phyloP scores from a whole-genome alignment of 2,113 vertebrate species.

The Cacatua alba region DNA sequence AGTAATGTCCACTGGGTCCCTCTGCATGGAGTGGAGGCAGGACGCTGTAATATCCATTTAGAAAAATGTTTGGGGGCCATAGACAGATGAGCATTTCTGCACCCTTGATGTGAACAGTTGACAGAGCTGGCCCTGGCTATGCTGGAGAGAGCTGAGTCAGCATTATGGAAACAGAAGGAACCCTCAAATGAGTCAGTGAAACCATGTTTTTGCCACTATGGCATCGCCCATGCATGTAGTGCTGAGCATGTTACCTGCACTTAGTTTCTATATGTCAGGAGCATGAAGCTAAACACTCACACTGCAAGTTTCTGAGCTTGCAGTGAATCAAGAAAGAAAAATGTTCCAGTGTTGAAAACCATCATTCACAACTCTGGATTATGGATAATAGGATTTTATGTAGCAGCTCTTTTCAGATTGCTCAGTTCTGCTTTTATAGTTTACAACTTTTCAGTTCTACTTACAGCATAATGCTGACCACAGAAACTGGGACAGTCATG shows the following conservation, averaged over 20 bases:
- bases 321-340: background rate
- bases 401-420: background rate
- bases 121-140: background rate
- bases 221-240: rapidly evolving
- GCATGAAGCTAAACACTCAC: background rate
- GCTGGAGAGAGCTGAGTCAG: background rate
- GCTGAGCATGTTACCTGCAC: background rate
- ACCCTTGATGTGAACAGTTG: background rate
- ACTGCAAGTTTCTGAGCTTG: background rate
- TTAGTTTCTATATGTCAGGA: background rate
- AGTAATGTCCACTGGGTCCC: rapidly evolving
- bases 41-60: background rate
- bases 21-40: background rate
- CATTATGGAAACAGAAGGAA: background rate
- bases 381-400: background rate
- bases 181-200: background rate
- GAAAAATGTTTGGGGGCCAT: background rate
- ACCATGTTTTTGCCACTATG: background rate
- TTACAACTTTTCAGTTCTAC: background rate
- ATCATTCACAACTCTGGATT: background rate
- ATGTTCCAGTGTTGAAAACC: background rate
- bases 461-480: background rate
- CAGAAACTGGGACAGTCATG: background rate
- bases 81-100: background rate
- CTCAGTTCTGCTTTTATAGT: background rate